phyloP scores from a whole-genome alignment of 2,113 vertebrate genomes.

The Sus scrofa region T2T-Sscrofa CM000812.6:64814501-64815000 shows the following conservation, averaged over 20 bases:
- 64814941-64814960: conserved; percentile 91
- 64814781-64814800: conserved; percentile 81
- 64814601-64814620: conserved; percentile 66
- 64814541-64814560: conserved; percentile 78
- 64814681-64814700: conserved; percentile 67
- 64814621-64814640: conserved; percentile 66
- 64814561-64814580: conserved; percentile 76
- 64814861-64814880: conserved; percentile 84
- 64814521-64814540: conserved; percentile 69
- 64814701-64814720: conserved; percentile 71
- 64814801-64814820: conserved; percentile 76
- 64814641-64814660: conserved; percentile 71
- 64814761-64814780: conserved; percentile 68
- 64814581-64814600: conserved; percentile 82
- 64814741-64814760: conserved; percentile 68
- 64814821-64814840: conserved; percentile 84
- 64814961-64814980: conserved; percentile 87
- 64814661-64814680: conserved; percentile 78
- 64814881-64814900: conserved; percentile 85
- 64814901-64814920: conserved; percentile 88
- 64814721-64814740: conserved; percentile 63
- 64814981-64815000: conserved; percentile 85
- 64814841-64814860: conserved; percentile 86
- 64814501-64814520: conserved; percentile 82
- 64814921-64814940: conserved; percentile 88